phyloP scores from a whole-genome alignment of 2,797 vertebrate species.

The Channallabes apus region DNA sequence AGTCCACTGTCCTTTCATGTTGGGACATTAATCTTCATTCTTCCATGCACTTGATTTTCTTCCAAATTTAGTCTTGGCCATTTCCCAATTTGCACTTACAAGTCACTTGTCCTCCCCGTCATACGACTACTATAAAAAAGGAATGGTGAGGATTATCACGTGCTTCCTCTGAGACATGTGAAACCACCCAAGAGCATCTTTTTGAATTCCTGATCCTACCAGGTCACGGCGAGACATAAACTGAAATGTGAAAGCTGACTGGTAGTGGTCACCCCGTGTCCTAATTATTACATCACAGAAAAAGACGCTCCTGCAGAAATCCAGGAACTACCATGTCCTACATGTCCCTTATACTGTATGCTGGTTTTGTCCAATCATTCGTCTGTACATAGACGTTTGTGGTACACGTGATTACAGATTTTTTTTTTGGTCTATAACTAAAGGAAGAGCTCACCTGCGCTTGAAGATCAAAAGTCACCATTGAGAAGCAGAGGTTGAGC shows the following conservation, averaged over 20 bases:
- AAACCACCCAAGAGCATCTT: not conserved
- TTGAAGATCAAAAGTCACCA: conserved; percentile 87
- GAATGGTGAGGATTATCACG: not conserved
- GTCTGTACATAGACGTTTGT: no score
- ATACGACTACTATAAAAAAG: not conserved
- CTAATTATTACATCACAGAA: not conserved
- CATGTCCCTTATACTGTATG: not conserved
- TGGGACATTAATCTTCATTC: not conserved
- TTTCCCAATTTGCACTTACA: not conserved
- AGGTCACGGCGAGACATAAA: not conserved
- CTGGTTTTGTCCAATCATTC: not conserved
- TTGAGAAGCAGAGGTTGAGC: conserved; percentile 82
- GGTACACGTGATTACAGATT: not conserved
- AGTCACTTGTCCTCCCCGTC: not conserved
- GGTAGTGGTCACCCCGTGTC: not conserved
- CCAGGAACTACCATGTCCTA: not conserved
- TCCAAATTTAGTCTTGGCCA: not conserved
- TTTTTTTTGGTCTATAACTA: not conserved
- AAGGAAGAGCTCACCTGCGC: conserved; percentile 79
- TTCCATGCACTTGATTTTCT: not conserved
- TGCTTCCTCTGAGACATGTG: not conserved
- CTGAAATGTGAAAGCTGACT: not conserved
- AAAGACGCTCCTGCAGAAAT: not conserved
- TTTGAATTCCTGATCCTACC: not conserved
- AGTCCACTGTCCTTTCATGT: not conserved